phyloP scores from a whole-genome alignment of 2,888 invertebrate genomes.

The Lasioglossum malachurum region DNA sequence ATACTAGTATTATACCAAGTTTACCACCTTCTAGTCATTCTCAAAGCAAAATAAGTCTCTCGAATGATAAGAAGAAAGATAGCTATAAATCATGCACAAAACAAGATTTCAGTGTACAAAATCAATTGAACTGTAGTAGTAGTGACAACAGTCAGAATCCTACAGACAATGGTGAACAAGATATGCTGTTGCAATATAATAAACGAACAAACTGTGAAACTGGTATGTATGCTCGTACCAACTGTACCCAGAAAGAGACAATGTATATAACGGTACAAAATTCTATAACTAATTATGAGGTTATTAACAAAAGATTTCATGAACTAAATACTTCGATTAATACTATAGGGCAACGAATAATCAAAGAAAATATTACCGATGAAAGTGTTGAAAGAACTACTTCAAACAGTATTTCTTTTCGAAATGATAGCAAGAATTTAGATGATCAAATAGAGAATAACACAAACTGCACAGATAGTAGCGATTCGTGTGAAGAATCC shows the following conservation, averaged over 20 bases:
- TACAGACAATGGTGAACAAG: conserved; percentile 19
- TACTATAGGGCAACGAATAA: conserved; percentile 68
- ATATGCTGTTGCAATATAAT: neutral
- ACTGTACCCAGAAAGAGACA: conserved; percentile 7
- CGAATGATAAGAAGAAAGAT: neutral
- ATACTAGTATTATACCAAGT: conserved; percentile 22
- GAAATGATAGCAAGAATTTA: conserved; percentile 64
- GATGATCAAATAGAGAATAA: conserved; percentile 27
- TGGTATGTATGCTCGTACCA: conserved; percentile 60
- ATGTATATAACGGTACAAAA: conserved; percentile 34
- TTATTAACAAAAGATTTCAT: conserved; percentile 65
- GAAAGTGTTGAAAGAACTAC: conserved; percentile 52
- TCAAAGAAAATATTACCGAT: conserved; percentile 48
- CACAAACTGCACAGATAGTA: conserved; percentile 58
- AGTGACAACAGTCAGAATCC: conserved; percentile 15
- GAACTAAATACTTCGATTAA: conserved; percentile 64
- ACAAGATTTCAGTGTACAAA: conserved; percentile 20
- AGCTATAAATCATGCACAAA: conserved; percentile 38
- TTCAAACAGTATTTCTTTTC: conserved; percentile 77
- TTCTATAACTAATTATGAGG: conserved; percentile 56
- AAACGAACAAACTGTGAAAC: conserved; percentile 44
- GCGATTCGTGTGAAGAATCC: conserved; percentile 65
- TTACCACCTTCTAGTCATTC: conserved; percentile 10
- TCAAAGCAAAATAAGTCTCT: neutral
- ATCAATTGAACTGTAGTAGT: conserved; percentile 2